Conservation (phyloP, 1,140 invertebrate species). For the Anthonomus grandis region DNA sequence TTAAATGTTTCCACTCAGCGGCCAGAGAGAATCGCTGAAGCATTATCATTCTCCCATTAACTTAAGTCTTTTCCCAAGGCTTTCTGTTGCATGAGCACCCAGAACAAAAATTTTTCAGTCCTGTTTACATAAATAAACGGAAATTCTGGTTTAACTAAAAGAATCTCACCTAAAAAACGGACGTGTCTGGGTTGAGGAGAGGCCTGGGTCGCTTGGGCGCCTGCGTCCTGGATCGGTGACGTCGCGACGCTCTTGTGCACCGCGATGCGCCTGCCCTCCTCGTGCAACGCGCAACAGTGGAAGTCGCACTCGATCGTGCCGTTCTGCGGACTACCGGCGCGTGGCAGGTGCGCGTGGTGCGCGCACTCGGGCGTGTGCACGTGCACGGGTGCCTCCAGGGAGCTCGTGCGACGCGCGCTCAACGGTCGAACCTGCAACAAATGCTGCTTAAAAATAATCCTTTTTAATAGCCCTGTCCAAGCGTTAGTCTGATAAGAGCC, state of each 20-base stretch:
- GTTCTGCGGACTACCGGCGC: conserved; percentile 58
- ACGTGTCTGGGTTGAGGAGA: conserved; percentile 61
- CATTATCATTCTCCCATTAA: too few relatives aligned
- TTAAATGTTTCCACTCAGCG: too few relatives aligned
- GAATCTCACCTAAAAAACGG: conserved; percentile 60
- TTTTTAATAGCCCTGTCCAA: too few relatives aligned
- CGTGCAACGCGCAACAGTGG: conserved; percentile 90
- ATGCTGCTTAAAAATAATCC: too few relatives aligned
- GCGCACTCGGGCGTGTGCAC: conserved; percentile 82
- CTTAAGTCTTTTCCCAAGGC: too few relatives aligned
- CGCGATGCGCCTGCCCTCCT: conserved; percentile 84
- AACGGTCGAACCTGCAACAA: conserved; percentile 36
- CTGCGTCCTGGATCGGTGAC: conserved; percentile 82
- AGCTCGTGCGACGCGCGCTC: conserved; percentile 62
- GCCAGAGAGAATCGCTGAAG: too few relatives aligned
- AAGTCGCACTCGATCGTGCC: conserved; percentile 81
- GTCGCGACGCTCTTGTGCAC: conserved; percentile 86
- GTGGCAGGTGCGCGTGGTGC: conserved; percentile 66
- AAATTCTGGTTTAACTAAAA: too few relatives aligned
- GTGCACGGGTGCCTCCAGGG: conserved; percentile 73
- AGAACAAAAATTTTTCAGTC: too few relatives aligned
- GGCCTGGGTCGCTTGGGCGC: conserved; percentile 58
- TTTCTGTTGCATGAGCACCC: too few relatives aligned
- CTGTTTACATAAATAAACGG: too few relatives aligned
- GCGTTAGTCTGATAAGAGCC: too few relatives aligned